Evolutionary conservation across 2,888 invertebrate species (phyloP).

Genomic region (Drosophila borborema): DNA sequence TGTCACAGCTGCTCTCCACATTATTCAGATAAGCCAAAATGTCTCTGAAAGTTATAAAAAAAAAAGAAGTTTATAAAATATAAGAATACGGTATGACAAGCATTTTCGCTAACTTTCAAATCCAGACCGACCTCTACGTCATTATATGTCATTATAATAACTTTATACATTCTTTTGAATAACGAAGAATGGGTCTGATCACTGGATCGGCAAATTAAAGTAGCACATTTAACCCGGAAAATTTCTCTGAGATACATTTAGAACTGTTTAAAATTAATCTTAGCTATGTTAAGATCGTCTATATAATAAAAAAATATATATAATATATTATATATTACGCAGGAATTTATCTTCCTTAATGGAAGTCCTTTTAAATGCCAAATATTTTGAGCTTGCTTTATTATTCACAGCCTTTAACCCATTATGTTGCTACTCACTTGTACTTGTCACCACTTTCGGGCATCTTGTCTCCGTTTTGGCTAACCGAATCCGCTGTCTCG

Average conservation of each 20-base stretch:
- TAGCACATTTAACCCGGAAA: too few relatives aligned
- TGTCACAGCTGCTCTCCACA: constrained; percentile 85
- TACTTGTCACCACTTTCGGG: constrained; percentile 78
- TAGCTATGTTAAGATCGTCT: not conserved
- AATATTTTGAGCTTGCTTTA: too few relatives aligned
- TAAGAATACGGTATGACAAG: not conserved
- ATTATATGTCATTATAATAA: too few relatives aligned
- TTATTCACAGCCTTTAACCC: not conserved
- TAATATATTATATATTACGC: not conserved
- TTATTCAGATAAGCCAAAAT: constrained; percentile 84
- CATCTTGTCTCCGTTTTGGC: constrained; percentile 51
- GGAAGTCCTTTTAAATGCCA: too few relatives aligned
- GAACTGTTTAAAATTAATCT: too few relatives aligned
- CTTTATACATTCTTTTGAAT: too few relatives aligned
- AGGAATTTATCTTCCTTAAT: not conserved
- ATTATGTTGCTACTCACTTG: constrained; percentile 57
- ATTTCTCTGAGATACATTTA: too few relatives aligned
- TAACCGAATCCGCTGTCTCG: constrained; percentile 71
- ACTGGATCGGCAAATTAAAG: too few relatives aligned
- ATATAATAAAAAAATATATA: too few relatives aligned
- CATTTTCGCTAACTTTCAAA: not conserved
- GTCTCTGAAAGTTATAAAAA: constrained; percentile 72
- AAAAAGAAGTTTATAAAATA: not conserved
- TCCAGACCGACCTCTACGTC: not conserved
- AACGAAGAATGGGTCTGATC: too few relatives aligned